Conservation (phyloP, 2,113 vertebrate genomes). For the Podarcis raffonei region DNA sequence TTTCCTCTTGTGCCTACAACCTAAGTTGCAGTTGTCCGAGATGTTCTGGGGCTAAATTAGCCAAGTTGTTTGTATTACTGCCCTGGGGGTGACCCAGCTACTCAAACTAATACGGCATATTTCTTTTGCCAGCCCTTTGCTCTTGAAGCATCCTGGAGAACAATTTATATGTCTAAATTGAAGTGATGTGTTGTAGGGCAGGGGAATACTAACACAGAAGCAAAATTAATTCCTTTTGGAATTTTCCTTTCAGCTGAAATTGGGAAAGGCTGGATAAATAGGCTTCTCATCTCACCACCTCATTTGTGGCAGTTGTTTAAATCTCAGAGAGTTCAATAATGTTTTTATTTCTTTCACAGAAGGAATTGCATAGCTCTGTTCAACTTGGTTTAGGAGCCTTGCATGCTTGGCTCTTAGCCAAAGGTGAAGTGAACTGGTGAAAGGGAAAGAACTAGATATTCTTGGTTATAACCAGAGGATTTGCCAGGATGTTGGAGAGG, state of each 20-base stretch:
- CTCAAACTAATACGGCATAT: constrained; percentile 58
- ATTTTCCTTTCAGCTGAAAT: constrained; percentile 50
- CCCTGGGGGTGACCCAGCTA: constrained; percentile 5
- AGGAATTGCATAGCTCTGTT: constrained; percentile 31
- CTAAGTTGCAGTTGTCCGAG: constrained; percentile 1
- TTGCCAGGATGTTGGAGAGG: background rate
- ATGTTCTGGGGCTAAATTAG: constrained; percentile 54
- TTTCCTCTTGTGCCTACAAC: constrained; percentile 27
- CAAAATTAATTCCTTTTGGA: constrained; percentile 58
- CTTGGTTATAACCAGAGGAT: background rate
- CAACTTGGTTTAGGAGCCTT: background rate
- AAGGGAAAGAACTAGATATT: background rate
- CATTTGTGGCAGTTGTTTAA: constrained; percentile 33
- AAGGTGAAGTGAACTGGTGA: constrained; percentile 32
- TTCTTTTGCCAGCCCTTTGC: constrained; percentile 51
- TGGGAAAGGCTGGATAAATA: constrained; percentile 39
- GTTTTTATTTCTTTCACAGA: background rate
- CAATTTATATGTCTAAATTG: constrained; percentile 57
- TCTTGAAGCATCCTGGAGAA: constrained; percentile 55
- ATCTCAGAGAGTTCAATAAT: constrained; percentile 22
- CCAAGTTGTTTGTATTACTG: constrained; percentile 45
- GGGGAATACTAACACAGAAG: constrained; percentile 52
- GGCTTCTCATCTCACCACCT: constrained; percentile 18
- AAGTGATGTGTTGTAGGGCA: constrained; percentile 36
- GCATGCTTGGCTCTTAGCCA: constrained; percentile 26